Percentiles rank a stretch among this genome's conserved stretches.
Evolutionary conservation across 2,113 vertebrate genomes (phyloP).

Genomic region (Scatophagus argus): DNA sequence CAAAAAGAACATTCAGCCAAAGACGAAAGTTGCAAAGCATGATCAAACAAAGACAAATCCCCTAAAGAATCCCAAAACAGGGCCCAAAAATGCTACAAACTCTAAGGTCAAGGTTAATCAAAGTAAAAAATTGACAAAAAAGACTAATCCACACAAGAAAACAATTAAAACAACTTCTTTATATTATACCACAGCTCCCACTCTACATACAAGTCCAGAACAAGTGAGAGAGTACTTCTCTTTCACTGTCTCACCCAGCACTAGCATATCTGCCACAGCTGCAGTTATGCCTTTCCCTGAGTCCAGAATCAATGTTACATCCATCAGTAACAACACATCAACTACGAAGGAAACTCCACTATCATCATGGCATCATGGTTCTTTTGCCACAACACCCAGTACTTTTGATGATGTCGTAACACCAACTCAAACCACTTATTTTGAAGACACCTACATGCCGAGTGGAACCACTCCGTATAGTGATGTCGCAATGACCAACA

Average conservation of each 20-base stretch:
- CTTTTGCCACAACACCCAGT: conserved; percentile 18
- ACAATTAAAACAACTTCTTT: not conserved
- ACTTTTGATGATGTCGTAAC: conserved; percentile 27
- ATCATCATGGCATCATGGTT: conserved; percentile 41
- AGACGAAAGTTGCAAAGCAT: conserved; percentile 50
- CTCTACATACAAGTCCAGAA: conserved; percentile 26
- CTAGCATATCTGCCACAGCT: conserved; percentile 36
- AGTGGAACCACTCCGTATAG: conserved; percentile 42
- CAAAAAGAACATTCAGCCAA: conserved; percentile 41
- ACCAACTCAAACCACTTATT: conserved; percentile 13
- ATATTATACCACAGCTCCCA: conserved; percentile 22
- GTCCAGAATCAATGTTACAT: conserved; percentile 42
- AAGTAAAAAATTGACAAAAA: conserved; percentile 43
- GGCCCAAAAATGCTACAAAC: conserved; percentile 25
- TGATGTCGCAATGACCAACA: conserved; percentile 47
- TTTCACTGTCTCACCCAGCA: conserved; percentile 36
- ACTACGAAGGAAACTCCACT: conserved; percentile 39
- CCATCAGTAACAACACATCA: conserved; percentile 35
- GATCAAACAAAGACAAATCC: conserved; percentile 33
- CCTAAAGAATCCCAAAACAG: conserved; percentile 45
- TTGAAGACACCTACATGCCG: conserved; percentile 43
- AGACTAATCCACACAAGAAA: conserved; percentile 51
- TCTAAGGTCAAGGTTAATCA: conserved; percentile 31
- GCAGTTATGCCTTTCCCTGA: conserved; percentile 14
- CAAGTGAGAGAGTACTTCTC: conserved; percentile 19